Conservation (phyloP, 2,113 vertebrate genomes). For the Petrocephalus microphthalmus region DNA sequence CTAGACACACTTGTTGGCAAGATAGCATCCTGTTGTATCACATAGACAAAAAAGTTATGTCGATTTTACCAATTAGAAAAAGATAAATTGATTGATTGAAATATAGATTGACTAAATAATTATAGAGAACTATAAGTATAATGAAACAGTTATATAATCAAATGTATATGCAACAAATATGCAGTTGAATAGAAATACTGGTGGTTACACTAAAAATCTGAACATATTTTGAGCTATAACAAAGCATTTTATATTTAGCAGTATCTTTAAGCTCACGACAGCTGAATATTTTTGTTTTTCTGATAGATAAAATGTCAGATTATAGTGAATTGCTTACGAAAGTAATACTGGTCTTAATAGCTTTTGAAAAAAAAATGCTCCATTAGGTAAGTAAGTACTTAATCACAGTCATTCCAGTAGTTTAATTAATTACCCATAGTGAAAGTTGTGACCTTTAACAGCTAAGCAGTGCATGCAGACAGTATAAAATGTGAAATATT, state of each 20-base stretch:
- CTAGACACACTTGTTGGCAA: background rate
- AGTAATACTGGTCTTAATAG: background rate
- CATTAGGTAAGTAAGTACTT: background rate
- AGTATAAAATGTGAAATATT: background rate
- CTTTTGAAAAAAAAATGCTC: background rate
- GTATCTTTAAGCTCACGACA: background rate
- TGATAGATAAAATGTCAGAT: background rate
- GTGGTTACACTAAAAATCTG: background rate
- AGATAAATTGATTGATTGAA: background rate
- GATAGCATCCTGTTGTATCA: background rate
- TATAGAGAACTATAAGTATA: background rate
- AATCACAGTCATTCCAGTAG: background rate
- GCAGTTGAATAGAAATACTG: background rate
- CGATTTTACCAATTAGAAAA: background rate
- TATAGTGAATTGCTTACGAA: background rate
- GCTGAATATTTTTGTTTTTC: background rate
- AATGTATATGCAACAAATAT: background rate
- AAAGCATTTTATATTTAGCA: background rate
- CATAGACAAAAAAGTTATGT: background rate
- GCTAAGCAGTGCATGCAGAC: background rate
- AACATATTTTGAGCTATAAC: background rate
- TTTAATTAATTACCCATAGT: background rate
- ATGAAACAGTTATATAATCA: background rate
- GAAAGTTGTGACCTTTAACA: slow-evolving; percentile 11
- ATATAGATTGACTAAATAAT: background rate